phyloP scores from a whole-genome alignment of 2,888 invertebrate genomes.

The Sthenelais limicola region DNA sequence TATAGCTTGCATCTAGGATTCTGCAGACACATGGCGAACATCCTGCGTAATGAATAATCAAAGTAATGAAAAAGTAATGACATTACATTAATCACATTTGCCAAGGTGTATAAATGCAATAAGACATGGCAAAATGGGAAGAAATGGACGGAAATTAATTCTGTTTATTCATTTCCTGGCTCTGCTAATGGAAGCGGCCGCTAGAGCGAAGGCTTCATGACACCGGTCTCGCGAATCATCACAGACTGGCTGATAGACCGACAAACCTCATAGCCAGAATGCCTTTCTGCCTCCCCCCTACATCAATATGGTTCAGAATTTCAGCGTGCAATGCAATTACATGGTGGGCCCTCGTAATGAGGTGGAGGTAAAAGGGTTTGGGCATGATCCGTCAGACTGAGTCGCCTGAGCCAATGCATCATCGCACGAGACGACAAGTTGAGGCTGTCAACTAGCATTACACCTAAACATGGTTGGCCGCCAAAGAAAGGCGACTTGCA shows the following conservation, averaged over 20 bases:
- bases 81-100: constrained; percentile 38
- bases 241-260: not conserved
- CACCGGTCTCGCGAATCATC: not conserved
- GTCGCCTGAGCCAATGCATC: not conserved
- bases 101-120: constrained; percentile 38
- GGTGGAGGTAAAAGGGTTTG: constrained; percentile 9
- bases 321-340: constrained; percentile 30
- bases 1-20: too few species aligned
- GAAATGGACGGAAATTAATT: constrained; percentile 41
- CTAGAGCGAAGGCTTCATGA: not conserved
- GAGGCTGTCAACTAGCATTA: constrained; percentile 8
- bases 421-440: constrained; percentile 5
- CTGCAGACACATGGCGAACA: too few species aligned
- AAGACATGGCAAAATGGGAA: constrained; percentile 40
- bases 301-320: not conserved
- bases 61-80: constrained; percentile 39
- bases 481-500: not conserved
- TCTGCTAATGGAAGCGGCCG: constrained; percentile 7
- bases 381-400: constrained; percentile 4
- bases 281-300: constrained; percentile 2
- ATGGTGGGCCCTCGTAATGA: constrained; percentile 5
- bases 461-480: not conserved
- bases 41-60: constrained; percentile 31
- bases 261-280: too few species aligned
- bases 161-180: constrained; percentile 42